These are phyloP conservation scores for Mythimna impura DNA, from an alignment of 2,888 invertebrate species.

Conservation along the genomic window DNA sequence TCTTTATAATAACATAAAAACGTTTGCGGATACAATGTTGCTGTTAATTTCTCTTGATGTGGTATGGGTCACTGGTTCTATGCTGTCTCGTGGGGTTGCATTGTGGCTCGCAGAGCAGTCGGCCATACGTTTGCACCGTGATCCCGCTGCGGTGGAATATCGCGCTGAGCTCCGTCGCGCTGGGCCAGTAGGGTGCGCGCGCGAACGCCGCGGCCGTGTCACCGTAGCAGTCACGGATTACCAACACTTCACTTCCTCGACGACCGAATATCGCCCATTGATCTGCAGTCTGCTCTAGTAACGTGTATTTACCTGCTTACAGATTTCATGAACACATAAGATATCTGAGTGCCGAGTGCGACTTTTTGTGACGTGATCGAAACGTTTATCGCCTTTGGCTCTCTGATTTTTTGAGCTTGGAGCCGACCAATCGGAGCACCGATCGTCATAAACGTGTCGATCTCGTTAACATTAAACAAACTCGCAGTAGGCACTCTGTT, in stretches of 20 bases:
- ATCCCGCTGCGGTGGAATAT: conserved; percentile 71
- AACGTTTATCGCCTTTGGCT: too few species aligned
- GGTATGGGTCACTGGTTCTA: conserved; percentile 16
- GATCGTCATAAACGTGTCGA: too few species aligned
- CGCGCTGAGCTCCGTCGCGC: conserved; percentile 66
- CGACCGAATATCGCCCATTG: conserved; percentile 71
- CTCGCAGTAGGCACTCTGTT: too few species aligned
- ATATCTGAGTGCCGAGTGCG: too few species aligned
- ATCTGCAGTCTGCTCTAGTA: conserved; percentile 68
- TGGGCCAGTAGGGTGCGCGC: conserved; percentile 74
- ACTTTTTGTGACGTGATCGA: too few species aligned
- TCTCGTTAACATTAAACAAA: too few species aligned
- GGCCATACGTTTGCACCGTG: conserved; percentile 59
- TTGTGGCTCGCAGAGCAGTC: conserved; percentile 62
- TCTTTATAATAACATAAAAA: background rate
- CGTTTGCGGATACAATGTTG: background rate
- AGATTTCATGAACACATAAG: conserved; percentile 1
- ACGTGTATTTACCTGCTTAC: conserved; percentile 61
- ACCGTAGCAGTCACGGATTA: conserved; percentile 70
- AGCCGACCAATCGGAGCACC: too few species aligned
- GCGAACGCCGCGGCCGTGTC: conserved; percentile 70
- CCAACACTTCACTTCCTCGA: conserved; percentile 69
- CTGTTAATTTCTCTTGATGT: conserved; percentile 35
- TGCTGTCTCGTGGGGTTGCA: conserved; percentile 28
- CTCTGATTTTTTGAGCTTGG: too few species aligned